These are phyloP conservation scores for Torymus texanus DNA, from an alignment of 2,888 invertebrate genomes.

Conservation along the genomic window DNA sequence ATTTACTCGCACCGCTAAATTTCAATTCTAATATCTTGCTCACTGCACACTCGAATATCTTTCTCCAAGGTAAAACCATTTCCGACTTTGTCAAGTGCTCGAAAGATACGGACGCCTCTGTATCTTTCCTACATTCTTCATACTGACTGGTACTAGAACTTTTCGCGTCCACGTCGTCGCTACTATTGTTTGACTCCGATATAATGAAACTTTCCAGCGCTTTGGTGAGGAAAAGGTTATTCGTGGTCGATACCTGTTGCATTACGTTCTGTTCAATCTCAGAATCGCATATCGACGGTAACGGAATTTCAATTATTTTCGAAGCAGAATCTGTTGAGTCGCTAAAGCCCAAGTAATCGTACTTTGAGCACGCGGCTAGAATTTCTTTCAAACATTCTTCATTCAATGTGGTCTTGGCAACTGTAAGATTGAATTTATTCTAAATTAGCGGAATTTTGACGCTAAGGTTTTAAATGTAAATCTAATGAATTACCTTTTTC, in stretches of 20 bases:
- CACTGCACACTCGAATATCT: conserved; percentile 73
- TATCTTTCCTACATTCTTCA: conserved; percentile 10
- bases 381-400: conserved; percentile 67
- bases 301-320: conserved; percentile 47
- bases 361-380: conserved; percentile 65
- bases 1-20: conserved; percentile 74
- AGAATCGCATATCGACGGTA: conserved; percentile 49
- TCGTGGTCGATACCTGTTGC: conserved; percentile 65
- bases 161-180: conserved; percentile 61
- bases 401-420: conserved; percentile 63
- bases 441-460: not conserved
- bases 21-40: conserved; percentile 73
- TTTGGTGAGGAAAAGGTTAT: conserved; percentile 75
- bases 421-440: conserved; percentile 59
- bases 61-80: conserved; percentile 73
- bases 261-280: conserved; percentile 66
- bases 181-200: conserved; percentile 57
- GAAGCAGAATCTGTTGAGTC: conserved; percentile 57
- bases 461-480: conserved; percentile 13
- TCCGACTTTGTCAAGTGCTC: conserved; percentile 57
- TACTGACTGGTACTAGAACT: not conserved
- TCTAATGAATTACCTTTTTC: conserved; percentile 58
- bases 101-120: conserved; percentile 17
- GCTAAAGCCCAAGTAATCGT: conserved; percentile 52
- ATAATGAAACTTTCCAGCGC: conserved; percentile 75